Evolutionary conservation across 2,113 vertebrate species (phyloP), one percentile per base, ranked within the genome.

Genomic region (Psettodes erumei): DNA sequence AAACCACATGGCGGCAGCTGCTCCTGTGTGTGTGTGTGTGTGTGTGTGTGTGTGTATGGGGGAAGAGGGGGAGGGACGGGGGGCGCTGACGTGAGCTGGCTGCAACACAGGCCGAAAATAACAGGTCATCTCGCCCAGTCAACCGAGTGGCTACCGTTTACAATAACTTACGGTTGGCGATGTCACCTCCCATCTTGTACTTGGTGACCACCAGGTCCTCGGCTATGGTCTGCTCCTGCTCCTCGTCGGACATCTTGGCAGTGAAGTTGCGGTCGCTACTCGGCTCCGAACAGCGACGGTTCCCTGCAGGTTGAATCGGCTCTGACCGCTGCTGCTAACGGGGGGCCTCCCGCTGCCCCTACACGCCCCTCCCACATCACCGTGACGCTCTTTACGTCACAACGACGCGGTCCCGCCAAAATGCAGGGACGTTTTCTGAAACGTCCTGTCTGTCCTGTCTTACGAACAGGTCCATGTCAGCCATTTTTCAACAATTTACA

Each of bases 161-260:
- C 40, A 19, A 50, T 4, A 32, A 92, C 96, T 97, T 87, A 98
- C 96, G 95, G 89, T 97, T 98, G 75, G 96, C 96, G 86, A 97
- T 97, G 91, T 97, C 96, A 80, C 96, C 96, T 54, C 96, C 95
- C 96, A 97, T 97, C 89, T 97, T 98, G 92, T 97, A 97, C 92
- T 98, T 98, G 92, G 96, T 97, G 90, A 98, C 96, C 79, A 98
- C 96, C 92, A 95, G 84, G 82, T 98, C 97, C 86, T 98, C 96
- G 35, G 96, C 96, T 85, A 98, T 95, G 69, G 97, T 98, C 88
- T 96, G 96, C 84, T 98, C 97, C 67, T 96, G 95, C 87, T 96
- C 95, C 13, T 97, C 96, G 90, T 97, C 96, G 19, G 91, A 92
- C 91, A 93, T 93, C n/a, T 88, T 89, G 75, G 63, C 85, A 79